Base-by-base conservation (phyloP, 2,888 invertebrate genomes). In the Epinotia demarniana region DNA sequence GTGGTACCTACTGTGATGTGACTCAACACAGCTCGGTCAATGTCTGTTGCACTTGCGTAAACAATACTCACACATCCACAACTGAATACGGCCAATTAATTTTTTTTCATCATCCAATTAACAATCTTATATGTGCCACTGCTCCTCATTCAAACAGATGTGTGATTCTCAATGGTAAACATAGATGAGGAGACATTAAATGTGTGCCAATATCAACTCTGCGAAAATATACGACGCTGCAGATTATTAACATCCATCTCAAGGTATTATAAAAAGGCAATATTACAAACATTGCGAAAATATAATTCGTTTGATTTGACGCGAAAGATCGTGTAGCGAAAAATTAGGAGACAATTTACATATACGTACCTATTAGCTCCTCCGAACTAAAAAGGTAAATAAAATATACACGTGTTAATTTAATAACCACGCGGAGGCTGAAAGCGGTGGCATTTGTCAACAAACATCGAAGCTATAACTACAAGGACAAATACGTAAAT, bases 1-100 rank as follows among this genome's bases (percentile, higher is more conserved):
- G 77, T 81, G 81, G 82, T 84, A 84, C 78, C 83, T 84, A 84
- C 78, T 83, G 80, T 79, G 62, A 73, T 77, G 74, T 74, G 60
- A 67, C 71, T 79, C 79, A 79, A 77, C 79, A 75, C 79, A 64
- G 75, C 79, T 77, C 77, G 64, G 78, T 81, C 81, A 79, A 81
- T 79, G 69, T 75, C 27, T 66, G 69, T 49, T 72, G 74, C 18
- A 78, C 75, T 80, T 75, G 72, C 75, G 75, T 76, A 77, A 81
- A 81, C 80, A 81, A 79, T 77, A 77, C 74, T 19, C 46, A 78
- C 78, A 78, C 78, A 78, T 79, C 53, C 39, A 60, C 39, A 53
- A 62, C 27, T 19, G 18, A 70, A 70, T 62, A 61, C 46, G 60
- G 64, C 27, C 66, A 77, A 70, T 71, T 67, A 71, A 58, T 9